Evolutionary conservation across 2,113 vertebrate genomes (phyloP).

Genomic region (Crotalus viridis): DNA sequence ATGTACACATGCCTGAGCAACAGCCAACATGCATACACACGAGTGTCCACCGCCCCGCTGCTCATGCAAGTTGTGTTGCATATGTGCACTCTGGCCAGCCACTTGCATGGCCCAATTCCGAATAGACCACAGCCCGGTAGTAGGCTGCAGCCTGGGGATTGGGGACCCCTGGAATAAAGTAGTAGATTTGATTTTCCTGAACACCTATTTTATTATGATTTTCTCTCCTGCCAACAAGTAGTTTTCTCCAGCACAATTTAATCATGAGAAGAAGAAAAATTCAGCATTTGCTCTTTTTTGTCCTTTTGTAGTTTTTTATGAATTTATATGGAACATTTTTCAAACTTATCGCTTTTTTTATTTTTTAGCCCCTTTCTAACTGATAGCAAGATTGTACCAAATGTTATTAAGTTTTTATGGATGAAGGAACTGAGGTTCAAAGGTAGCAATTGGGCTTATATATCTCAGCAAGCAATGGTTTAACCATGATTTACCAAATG

Average conservation of each 20-base stretch:
- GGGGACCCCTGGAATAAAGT: background rate
- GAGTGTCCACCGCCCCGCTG: background rate
- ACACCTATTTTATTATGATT: background rate
- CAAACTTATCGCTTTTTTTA: background rate
- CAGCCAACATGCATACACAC: background rate
- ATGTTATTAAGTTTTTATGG: background rate
- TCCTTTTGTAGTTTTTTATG: background rate
- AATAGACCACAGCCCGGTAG: background rate
- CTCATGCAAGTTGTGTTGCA: background rate
- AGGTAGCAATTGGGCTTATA: background rate
- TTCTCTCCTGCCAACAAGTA: background rate
- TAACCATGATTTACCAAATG: background rate
- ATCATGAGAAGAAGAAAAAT: background rate
- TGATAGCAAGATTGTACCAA: background rate
- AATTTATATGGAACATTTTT: background rate
- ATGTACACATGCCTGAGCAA: background rate
- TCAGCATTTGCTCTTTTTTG: background rate
- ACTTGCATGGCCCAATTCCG: background rate
- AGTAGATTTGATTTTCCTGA: background rate
- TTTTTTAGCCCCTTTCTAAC: background rate
- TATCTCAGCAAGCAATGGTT: background rate
- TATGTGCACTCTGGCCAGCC: background rate
- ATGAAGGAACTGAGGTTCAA: background rate
- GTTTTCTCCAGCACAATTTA: constrained; percentile 29
- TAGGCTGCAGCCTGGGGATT: background rate